Evolutionary conservation across 2,113 vertebrate species (phyloP).

Genomic region (Clarias magur): DNA sequence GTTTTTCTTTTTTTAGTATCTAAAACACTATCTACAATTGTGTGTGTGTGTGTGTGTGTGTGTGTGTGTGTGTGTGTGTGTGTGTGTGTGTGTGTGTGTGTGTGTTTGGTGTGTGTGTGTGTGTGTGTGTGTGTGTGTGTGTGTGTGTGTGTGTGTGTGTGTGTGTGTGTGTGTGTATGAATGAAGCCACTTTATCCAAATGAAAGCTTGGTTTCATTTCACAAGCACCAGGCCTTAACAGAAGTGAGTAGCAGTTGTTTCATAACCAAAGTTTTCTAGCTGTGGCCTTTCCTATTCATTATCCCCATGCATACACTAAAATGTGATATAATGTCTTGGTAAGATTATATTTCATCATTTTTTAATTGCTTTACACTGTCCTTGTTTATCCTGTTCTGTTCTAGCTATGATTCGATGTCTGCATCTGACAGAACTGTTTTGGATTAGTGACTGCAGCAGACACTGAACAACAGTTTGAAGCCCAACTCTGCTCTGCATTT

Average conservation of each 20-base stretch:
- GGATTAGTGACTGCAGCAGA: slow-evolving; percentile 50
- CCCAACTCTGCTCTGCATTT: slow-evolving; percentile 4
- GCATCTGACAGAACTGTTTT: slow-evolving; percentile 45
- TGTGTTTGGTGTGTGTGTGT: no score
- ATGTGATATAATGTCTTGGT: neutral
- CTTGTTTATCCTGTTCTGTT: slow-evolving; percentile 12
- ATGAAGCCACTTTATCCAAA: neutral
- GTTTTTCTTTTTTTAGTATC: neutral
- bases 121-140: no score
- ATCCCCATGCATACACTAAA: neutral
- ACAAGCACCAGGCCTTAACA: neutral
- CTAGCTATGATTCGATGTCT: neutral
- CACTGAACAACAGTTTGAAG: slow-evolving; percentile 55
- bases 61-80: no score
- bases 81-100: no score
- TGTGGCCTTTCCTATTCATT: neutral
- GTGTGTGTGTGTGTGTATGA: neutral
- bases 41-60: no score
- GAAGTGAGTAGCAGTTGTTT: neutral
- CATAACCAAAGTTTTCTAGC: neutral
- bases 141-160: no score
- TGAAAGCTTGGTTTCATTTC: neutral
- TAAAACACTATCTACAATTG: no score
- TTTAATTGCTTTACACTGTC: neutral
- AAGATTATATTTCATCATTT: neutral